Percentiles rank a stretch among this genome's conserved stretches.
phyloP scores from a whole-genome alignment of 2,888 invertebrate species.

The Coelopa pilipes region DNA sequence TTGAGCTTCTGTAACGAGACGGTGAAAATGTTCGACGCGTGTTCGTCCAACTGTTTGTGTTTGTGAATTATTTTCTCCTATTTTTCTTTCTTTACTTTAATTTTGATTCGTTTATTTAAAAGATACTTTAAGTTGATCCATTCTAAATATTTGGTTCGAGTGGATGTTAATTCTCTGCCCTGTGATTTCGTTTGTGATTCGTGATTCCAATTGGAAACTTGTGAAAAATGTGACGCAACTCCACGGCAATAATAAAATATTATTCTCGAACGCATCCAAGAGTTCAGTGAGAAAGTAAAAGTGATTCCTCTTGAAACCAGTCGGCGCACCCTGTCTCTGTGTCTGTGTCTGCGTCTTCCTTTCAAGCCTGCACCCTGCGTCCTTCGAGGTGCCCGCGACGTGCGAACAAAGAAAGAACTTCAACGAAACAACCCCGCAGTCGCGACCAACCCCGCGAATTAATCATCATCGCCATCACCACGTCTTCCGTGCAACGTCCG shows the following conservation, averaged over 20 bases:
- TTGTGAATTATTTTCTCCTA: background rate
- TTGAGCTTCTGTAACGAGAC: constrained; percentile 61
- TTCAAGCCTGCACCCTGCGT: no score
- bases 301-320: no score
- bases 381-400: no score
- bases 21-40: constrained; percentile 61
- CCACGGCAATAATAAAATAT: background rate
- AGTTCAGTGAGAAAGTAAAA: no score
- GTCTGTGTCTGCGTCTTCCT: no score
- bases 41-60: constrained; percentile 39
- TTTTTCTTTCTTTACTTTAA: constrained; percentile 19
- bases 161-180: no score
- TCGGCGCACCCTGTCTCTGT: background rate
- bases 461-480: no score
- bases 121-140: constrained; percentile 18
- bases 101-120: background rate
- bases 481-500: no score
- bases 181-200: no score
- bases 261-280: background rate
- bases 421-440: no score
- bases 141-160: constrained; percentile 20
- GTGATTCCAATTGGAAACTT: constrained; percentile 9
- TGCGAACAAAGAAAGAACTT: no score
- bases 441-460: no score
- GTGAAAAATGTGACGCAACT: constrained; percentile 10